Evolutionary conservation across 2,113 vertebrate genomes (phyloP).

Genomic region (Leptobrachium ailaonicum): DNA sequence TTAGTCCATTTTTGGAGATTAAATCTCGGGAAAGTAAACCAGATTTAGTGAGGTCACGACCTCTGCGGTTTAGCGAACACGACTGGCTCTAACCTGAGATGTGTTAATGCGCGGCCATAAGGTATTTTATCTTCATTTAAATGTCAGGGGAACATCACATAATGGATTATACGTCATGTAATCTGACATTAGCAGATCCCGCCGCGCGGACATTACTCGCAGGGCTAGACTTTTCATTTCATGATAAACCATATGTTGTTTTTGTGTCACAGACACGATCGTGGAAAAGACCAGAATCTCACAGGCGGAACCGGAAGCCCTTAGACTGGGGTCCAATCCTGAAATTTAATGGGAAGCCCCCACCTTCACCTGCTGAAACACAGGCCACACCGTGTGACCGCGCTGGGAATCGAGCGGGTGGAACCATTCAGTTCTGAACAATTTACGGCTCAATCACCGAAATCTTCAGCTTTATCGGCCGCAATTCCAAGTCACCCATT

Average conservation of each 20-base stretch:
- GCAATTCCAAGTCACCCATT: too few relatives aligned
- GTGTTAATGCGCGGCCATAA: conserved; percentile 77
- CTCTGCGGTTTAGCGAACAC: conserved; percentile 67
- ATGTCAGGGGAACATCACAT: conserved; percentile 66
- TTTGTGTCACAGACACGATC: conserved; percentile 15
- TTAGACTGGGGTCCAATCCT: too few relatives aligned
- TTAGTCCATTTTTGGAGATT: conserved; percentile 60
- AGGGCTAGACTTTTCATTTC: conserved; percentile 56
- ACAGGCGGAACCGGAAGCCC: too few relatives aligned
- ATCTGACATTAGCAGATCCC: conserved; percentile 81
- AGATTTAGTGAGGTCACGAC: conserved; percentile 67
- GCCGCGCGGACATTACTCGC: conserved; percentile 58
- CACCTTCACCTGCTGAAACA: too few relatives aligned
- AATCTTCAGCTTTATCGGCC: too few relatives aligned
- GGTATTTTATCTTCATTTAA: conserved; percentile 69
- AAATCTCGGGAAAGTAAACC: conserved; percentile 67
- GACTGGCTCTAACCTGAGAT: conserved; percentile 69
- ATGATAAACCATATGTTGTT: conserved; percentile 65
- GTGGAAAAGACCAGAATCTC: conserved; percentile 2
- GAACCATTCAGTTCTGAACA: too few relatives aligned
- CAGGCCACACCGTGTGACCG: too few relatives aligned
- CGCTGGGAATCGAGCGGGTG: too few relatives aligned
- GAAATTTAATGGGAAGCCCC: too few relatives aligned
- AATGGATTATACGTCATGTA: conserved; percentile 74
- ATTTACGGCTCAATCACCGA: too few relatives aligned